Evolutionary conservation across 2,113 vertebrate genomes (phyloP).

Genomic region (Varanus komodoensis): DNA sequence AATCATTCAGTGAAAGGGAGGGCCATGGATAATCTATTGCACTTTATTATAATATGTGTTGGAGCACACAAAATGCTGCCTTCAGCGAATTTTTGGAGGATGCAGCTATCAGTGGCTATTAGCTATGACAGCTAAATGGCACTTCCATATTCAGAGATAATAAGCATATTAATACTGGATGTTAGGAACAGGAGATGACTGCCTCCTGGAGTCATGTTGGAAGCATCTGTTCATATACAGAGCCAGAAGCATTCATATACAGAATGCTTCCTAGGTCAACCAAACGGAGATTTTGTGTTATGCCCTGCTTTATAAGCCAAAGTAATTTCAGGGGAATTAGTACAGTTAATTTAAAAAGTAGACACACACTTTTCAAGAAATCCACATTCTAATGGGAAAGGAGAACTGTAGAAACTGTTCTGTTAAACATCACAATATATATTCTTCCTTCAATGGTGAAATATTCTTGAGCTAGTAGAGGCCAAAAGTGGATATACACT

Average conservation of each 20-base stretch:
- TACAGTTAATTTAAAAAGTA: background rate
- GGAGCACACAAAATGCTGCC: background rate
- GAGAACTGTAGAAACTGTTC: background rate
- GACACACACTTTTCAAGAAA: background rate
- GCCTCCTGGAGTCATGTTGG: background rate
- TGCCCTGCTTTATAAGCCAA: background rate
- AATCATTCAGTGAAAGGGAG: background rate
- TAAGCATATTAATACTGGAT: background rate
- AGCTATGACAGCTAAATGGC: background rate
- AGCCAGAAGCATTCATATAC: background rate
- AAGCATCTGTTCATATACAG: background rate
- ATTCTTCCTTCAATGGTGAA: conserved; percentile 20
- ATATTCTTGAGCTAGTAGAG: background rate
- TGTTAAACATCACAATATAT: background rate
- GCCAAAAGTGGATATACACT: background rate
- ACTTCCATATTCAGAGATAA: background rate
- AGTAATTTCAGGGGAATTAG: too few species aligned
- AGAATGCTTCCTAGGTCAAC: background rate
- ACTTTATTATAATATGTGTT: background rate
- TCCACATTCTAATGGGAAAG: background rate
- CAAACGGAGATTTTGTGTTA: background rate
- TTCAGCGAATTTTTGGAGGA: background rate
- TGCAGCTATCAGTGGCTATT: background rate
- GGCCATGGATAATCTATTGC: background rate
- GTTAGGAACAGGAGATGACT: background rate